A percentile compares a stretch with the other conserved stretches of the same genome.
Evolutionary conservation across 2,888 invertebrate species (phyloP).

Genomic region (Netelia virgata): DNA sequence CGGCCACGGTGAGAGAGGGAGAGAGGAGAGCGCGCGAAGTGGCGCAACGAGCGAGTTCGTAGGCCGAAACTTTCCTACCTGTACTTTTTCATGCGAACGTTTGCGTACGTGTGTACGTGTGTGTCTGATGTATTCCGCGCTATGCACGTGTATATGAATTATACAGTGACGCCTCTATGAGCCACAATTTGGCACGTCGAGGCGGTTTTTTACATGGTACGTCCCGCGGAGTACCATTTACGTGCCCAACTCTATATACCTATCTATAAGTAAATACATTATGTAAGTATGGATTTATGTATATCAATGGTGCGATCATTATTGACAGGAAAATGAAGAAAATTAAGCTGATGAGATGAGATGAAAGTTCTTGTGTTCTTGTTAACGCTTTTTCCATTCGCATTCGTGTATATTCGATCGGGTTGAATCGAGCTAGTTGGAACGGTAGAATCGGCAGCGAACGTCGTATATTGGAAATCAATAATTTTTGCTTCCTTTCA

Average conservation of each 20-base stretch:
- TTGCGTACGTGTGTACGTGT: not conserved
- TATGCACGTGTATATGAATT: constrained; percentile 27
- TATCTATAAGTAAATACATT: constrained; percentile 27
- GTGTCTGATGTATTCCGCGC: constrained; percentile 27
- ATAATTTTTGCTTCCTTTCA: too few species aligned
- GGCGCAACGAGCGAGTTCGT: constrained; percentile 26
- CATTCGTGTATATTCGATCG: not conserved
- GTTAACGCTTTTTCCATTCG: constrained; percentile 42
- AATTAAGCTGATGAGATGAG: constrained; percentile 53
- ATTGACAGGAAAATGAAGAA: constrained; percentile 39
- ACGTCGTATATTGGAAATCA: too few species aligned
- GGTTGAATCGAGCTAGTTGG: not conserved
- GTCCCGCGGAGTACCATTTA: not conserved
- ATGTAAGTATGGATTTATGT: not conserved
- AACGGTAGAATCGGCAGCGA: not conserved
- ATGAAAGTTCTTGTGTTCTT: constrained; percentile 14
- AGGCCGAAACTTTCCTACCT: constrained; percentile 51
- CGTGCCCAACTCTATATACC: not conserved
- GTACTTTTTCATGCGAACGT: constrained; percentile 19
- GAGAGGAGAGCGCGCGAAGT: constrained; percentile 6
- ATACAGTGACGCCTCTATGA: constrained; percentile 16
- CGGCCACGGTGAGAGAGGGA: constrained; percentile 45
- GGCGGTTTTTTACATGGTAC: constrained; percentile 29
- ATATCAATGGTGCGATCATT: constrained; percentile 46
- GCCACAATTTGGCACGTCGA: constrained; percentile 42